phyloP scores from a whole-genome alignment of 2,797 vertebrate species.

The Danio tinwini region DNA sequence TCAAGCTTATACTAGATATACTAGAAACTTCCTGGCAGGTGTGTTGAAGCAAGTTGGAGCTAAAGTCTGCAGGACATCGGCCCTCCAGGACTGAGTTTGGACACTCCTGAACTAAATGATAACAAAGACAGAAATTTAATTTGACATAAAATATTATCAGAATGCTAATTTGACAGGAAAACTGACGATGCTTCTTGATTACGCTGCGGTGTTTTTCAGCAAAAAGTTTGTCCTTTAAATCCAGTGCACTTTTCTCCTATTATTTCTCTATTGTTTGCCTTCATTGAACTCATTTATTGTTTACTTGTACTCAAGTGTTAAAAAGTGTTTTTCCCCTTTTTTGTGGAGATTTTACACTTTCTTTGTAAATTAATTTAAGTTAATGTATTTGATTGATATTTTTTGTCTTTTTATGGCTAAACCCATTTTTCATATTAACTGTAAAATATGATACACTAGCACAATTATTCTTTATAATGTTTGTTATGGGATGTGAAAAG shows the following conservation, averaged over 20 bases:
- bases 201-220: background rate
- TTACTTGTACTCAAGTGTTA: conserved; percentile 26
- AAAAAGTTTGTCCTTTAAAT: conserved; percentile 1
- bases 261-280: conserved; percentile 9
- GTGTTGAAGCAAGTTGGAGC: too few species aligned
- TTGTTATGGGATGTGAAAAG: background rate
- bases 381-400: background rate
- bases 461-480: conserved; percentile 7
- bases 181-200: background rate
- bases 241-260: background rate
- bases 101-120: too few species aligned
- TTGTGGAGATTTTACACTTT: background rate
- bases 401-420: background rate
- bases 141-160: background rate
- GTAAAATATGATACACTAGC: background rate
- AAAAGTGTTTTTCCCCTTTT: background rate
- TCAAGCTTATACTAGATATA: too few species aligned
- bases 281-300: conserved; percentile 21
- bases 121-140: background rate
- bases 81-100: too few species aligned
- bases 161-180: background rate
- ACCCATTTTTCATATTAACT: background rate
- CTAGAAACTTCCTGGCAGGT: too few species aligned
- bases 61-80: too few species aligned
- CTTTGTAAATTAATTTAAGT: conserved; percentile 32